Base-by-base conservation (phyloP, 2,888 invertebrate genomes). In the Azorinus chamasolen region DNA sequence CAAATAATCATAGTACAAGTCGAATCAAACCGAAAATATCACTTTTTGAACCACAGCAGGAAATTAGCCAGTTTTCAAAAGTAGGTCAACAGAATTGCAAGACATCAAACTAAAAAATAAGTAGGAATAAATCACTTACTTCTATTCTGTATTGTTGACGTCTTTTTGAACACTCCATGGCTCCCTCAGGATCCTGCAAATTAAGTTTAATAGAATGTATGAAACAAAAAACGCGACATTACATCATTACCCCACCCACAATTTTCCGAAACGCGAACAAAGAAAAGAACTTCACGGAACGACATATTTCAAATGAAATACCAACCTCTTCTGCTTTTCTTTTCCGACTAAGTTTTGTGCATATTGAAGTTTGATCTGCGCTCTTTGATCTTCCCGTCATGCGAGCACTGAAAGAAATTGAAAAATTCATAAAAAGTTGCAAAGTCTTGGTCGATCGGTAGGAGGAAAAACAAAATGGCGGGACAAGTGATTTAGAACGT, bases 91-190 rank as follows among this genome's bases (percentile, higher is more conserved):
- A 32, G 10, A 32, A 6, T 32, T 10, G 32, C 5, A 32, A 32
- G 32, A 6, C 5, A 18, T 43, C 2, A 43, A 22, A 24, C 24
- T 24, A 6, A 6, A 57, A 6, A 41, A 39, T 39, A 8, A 39
- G 12, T 5, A 4, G 14, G 14, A 25, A 18, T 12, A 5, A 27
- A 24, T 20, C 12, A 46, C 72, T 70, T 83, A 91, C 91, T 86
- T 91, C 88, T 63, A 91, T 90, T 69, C 86, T 83, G 65, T 87
- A 89, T 51, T 89, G 88, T 61, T 86, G 86, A 58, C 83, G 83
- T 74, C 87, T 76, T 69, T 88, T 87, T 24, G 41, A 71, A 37
- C 83, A 82, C 53, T 77, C 85, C 79, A 82, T 83, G 39, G 82
- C 84, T 66, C 84, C 82, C 57, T 88, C 86, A 51, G 83, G 82